Evolutionary conservation across 2,888 invertebrate species (phyloP).

Genomic region (Spicauda simplicius): DNA sequence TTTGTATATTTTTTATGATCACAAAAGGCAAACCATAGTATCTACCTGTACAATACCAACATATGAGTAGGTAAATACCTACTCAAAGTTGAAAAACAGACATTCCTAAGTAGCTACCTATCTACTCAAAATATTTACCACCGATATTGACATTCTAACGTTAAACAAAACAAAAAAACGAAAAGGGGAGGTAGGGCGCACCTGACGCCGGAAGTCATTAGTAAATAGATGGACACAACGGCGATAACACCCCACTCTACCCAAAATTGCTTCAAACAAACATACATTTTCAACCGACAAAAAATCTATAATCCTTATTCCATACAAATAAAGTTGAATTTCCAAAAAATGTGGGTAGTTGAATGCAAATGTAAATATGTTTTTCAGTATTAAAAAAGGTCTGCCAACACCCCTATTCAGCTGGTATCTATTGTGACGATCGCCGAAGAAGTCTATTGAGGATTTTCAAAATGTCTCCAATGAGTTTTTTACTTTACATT

Average conservation of each 20-base stretch:
- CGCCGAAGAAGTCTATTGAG: conserved; percentile 60
- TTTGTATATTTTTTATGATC: no score
- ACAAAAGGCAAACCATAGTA: no score
- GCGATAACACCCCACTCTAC: conserved; percentile 78
- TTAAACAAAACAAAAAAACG: conserved; percentile 60
- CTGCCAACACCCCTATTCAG: conserved; percentile 72
- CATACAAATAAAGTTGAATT: background rate
- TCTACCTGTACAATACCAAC: no score
- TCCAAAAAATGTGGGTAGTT: conserved; percentile 35
- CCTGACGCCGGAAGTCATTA: conserved; percentile 85
- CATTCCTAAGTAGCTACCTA: background rate
- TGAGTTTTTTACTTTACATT: conserved; percentile 50
- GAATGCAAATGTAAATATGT: conserved; percentile 45
- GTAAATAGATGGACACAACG: conserved; percentile 80
- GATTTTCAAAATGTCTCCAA: conserved; percentile 58
- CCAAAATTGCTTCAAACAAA: conserved; percentile 66
- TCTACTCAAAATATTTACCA: conserved; percentile 25
- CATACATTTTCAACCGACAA: conserved; percentile 28
- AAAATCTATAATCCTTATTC: conserved; percentile 34
- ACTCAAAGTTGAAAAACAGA: background rate
- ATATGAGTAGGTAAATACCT: background rate
- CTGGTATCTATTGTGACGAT: conserved; percentile 71
- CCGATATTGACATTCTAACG: conserved; percentile 30
- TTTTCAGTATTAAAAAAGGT: conserved; percentile 67
- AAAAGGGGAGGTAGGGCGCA: conserved; percentile 64